phyloP scores from a whole-genome alignment of 2,888 invertebrate species.

The Ceratothoa steindachneri region DNA sequence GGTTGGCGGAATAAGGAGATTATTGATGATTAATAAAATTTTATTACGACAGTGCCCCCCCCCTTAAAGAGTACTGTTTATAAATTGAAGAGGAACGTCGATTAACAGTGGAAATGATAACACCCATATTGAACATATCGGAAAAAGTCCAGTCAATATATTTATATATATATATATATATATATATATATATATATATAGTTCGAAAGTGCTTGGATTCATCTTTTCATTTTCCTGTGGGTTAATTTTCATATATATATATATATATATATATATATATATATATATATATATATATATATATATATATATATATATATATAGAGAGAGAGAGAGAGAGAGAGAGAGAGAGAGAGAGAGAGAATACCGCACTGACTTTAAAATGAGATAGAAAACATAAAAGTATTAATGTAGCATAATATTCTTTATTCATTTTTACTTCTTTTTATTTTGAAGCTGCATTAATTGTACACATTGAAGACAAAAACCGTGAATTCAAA shows the following conservation, averaged over 20 bases:
- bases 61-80: too few relatives aligned
- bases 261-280: conserved; percentile 5
- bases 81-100: too few relatives aligned
- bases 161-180: background rate
- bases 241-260: background rate
- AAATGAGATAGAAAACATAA: background rate
- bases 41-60: too few relatives aligned
- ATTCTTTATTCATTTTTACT: background rate
- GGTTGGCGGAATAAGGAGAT: too few relatives aligned
- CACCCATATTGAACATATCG: too few relatives aligned
- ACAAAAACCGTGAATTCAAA: background rate
- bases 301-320: background rate
- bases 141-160: too few relatives aligned
- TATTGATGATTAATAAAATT: too few relatives aligned
- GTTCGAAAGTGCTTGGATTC: background rate
- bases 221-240: background rate
- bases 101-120: background rate
- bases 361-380: background rate
- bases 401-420: conserved; percentile 1
- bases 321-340: background rate
- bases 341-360: background rate
- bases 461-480: background rate
- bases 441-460: background rate
- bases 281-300: conserved; percentile 7
- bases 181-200: background rate